A percentile compares a stretch with the other conserved stretches of the same genome.
Evolutionary conservation across 2,888 invertebrate genomes (phyloP).

Genomic region (Patella depressa): DNA sequence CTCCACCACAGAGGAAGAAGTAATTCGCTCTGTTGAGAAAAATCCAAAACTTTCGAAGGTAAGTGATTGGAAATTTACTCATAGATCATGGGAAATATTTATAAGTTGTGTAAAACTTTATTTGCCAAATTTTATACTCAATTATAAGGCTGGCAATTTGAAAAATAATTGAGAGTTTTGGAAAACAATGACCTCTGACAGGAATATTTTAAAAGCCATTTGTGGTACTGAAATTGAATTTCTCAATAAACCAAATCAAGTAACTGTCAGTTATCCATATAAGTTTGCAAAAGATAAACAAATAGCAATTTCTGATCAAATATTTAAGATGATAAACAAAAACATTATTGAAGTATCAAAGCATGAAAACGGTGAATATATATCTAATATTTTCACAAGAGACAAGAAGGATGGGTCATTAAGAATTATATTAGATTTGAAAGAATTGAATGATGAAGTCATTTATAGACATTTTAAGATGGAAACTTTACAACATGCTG

Average conservation of each 20-base stretch:
- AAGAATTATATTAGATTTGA: slow-evolving; percentile 15
- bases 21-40: neutral
- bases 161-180: neutral
- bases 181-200: neutral
- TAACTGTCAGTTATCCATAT: neutral
- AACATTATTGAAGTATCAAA: slow-evolving; percentile 1
- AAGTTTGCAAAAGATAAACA: neutral
- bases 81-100: neutral
- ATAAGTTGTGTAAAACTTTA: neutral
- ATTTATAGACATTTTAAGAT: slow-evolving; percentile 38
- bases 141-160: slow-evolving; percentile 1
- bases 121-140: neutral
- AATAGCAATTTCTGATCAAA: neutral
- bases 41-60: neutral
- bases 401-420: slow-evolving; percentile 12
- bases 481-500: slow-evolving; percentile 31
- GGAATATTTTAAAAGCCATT: neutral
- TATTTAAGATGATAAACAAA: neutral
- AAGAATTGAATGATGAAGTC: slow-evolving; percentile 29
- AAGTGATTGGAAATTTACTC: neutral
- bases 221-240: neutral
- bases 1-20: neutral
- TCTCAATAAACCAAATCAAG: neutral
- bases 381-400: slow-evolving; percentile 4
- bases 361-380: neutral